Evolutionary conservation across 2,888 invertebrate species (phyloP).

Genomic region (Drosophila kokeensis): DNA sequence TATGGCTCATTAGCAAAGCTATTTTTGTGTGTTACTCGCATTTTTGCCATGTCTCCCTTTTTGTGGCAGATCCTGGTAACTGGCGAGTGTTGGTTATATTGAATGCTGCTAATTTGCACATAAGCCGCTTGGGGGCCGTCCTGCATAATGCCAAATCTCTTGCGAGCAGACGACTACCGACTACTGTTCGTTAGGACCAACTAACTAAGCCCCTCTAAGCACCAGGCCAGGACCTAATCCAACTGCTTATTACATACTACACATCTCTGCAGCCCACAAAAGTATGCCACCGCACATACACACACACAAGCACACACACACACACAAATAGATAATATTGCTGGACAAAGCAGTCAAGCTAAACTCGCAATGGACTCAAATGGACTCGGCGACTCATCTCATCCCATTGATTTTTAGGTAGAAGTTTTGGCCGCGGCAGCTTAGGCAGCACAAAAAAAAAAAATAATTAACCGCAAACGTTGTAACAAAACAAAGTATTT

Average conservation of each 20-base stretch:
- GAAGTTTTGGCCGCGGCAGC: conserved; percentile 23
- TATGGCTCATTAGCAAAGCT: conserved; percentile 81
- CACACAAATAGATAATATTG: conserved; percentile 31
- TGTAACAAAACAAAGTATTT: conserved; percentile 31
- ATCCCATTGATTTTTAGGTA: conserved; percentile 63
- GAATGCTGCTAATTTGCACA: conserved; percentile 80
- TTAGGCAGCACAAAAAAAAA: conserved; percentile 36
- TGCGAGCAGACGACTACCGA: conserved; percentile 49
- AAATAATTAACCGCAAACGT: conserved; percentile 70
- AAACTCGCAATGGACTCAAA: conserved; percentile 9
- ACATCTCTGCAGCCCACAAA: conserved; percentile 39
- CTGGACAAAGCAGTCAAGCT: conserved; percentile 9
- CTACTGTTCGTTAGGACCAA: conserved; percentile 35
- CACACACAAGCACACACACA: conserved; percentile 3
- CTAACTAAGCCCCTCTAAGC: conserved; percentile 62
- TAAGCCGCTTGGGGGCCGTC: conserved; percentile 69
- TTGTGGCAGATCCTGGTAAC: conserved; percentile 18
- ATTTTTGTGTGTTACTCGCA: conserved; percentile 66
- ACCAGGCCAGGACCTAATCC: conserved; percentile 59
- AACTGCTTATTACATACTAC: conserved; percentile 70
- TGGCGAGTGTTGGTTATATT: conserved; percentile 63
- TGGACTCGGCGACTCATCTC: conserved; percentile 39
- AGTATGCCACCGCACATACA: conserved; percentile 32
- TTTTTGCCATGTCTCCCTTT: conserved; percentile 5
- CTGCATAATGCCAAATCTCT: conserved; percentile 68